phyloP scores from a whole-genome alignment of 2,888 invertebrate genomes.

The Lypha dubia region DNA sequence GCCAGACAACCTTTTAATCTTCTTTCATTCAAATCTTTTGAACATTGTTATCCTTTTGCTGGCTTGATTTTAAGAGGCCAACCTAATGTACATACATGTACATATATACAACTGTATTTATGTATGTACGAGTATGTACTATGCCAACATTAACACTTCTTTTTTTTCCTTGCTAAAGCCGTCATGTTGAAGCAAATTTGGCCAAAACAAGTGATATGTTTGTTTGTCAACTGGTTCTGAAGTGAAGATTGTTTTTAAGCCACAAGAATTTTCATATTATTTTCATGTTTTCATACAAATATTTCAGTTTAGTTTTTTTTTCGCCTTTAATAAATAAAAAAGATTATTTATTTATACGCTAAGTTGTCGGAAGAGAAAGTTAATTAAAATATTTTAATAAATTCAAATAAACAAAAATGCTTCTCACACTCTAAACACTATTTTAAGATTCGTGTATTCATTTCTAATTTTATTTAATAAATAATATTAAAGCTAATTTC shows the following conservation, averaged over 20 bases:
- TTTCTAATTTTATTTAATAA: slow-evolving; percentile 20
- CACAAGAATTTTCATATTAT: slow-evolving; percentile 56
- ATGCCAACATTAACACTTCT: neutral
- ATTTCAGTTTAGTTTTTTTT: slow-evolving; percentile 24
- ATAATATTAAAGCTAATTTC: slow-evolving; percentile 14
- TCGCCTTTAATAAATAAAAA: slow-evolving; percentile 43
- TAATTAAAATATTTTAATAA: slow-evolving; percentile 66
- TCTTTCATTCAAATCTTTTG: no score
- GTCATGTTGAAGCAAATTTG: slow-evolving; percentile 55
- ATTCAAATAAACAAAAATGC: slow-evolving; percentile 30
- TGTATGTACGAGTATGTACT: no score
- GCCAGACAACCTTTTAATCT: no score
- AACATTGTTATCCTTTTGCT: no score
- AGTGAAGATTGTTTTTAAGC: slow-evolving; percentile 36
- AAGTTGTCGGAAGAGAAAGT: slow-evolving; percentile 70
- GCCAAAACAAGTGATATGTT: slow-evolving; percentile 49
- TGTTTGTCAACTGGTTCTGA: slow-evolving; percentile 67
- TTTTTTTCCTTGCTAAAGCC: slow-evolving; percentile 9
- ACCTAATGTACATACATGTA: neutral
- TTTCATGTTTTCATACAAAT: slow-evolving; percentile 3
- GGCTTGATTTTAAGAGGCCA: neutral
- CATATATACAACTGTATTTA: neutral
- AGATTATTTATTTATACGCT: slow-evolving; percentile 34
- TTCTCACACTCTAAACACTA: neutral
- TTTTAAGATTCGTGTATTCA: no score